A percentile compares a stretch with the other conserved stretches of the same genome.
Conservation (phyloP, 2,113 vertebrate species). For the Scomber scombrus region DNA sequence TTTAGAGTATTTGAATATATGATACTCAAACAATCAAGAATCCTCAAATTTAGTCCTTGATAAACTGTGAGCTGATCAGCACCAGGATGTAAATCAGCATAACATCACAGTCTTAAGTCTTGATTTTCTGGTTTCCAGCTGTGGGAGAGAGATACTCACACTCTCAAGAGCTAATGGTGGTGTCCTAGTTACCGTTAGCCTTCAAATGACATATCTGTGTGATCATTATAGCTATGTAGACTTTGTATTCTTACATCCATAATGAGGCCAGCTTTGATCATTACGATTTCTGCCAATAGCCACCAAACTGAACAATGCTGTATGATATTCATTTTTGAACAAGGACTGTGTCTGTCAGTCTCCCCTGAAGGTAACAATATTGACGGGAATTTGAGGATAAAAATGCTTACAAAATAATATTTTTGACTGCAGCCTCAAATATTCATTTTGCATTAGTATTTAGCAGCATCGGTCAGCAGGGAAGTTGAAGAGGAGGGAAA, state of each 20-base stretch:
- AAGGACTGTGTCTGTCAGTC: slow-evolving; percentile 27
- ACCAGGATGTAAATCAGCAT: slow-evolving; percentile 49
- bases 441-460: slow-evolving; percentile 11
- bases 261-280: slow-evolving; percentile 36
- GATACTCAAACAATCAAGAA: slow-evolving; percentile 54
- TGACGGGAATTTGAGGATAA: slow-evolving; percentile 13
- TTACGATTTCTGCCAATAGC: slow-evolving; percentile 37
- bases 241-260: slow-evolving; percentile 20
- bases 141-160: slow-evolving; percentile 22
- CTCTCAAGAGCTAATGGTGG: slow-evolving; percentile 7
- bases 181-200: slow-evolving; percentile 31
- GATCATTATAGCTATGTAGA: slow-evolving; percentile 26
- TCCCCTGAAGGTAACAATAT: slow-evolving; percentile 44
- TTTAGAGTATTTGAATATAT: slow-evolving; percentile 37
- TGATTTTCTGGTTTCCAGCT: slow-evolving; percentile 57
- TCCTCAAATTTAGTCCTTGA: slow-evolving; percentile 45
- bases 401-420: slow-evolving; percentile 8
- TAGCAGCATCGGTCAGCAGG: slow-evolving; percentile 4
- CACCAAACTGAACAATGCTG: slow-evolving; percentile 15
- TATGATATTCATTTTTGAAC: slow-evolving; percentile 45
- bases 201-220: slow-evolving; percentile 46
- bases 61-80: slow-evolving; percentile 42
- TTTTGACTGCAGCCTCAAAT: slow-evolving; percentile 24
- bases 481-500: background rate
- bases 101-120: slow-evolving; percentile 33